phyloP scores from a whole-genome alignment of 2,113 vertebrate species.

The Microcebus lehilahytsara region DNA sequence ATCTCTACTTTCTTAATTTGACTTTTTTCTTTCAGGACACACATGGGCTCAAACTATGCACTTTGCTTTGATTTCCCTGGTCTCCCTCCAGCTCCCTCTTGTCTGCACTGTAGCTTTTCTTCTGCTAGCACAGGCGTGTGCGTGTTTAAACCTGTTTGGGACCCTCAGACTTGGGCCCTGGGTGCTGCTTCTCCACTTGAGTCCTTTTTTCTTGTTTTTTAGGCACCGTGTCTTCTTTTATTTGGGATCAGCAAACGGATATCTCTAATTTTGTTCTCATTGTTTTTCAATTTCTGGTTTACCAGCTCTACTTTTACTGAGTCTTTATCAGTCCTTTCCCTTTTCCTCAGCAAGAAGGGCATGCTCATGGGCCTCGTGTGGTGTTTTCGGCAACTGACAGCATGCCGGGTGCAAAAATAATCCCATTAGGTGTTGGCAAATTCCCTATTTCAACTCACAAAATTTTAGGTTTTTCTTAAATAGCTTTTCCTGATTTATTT shows the following conservation, averaged over 20 bases:
- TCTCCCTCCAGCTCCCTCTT: not conserved
- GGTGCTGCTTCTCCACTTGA: not conserved
- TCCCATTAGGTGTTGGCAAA: not conserved
- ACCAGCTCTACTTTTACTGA: not conserved
- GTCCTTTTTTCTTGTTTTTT: not conserved
- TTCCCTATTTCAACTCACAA: not conserved
- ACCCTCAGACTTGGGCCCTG: not conserved
- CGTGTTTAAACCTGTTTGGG: accelerated
- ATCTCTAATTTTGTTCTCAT: not conserved
- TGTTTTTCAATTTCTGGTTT: not conserved
- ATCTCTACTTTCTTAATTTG: not conserved
- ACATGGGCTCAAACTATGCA: not conserved
- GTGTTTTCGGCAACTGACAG: not conserved
- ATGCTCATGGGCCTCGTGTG: accelerated
- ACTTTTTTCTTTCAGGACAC: not conserved
- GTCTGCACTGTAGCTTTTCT: not conserved
- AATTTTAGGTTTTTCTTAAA: not conserved
- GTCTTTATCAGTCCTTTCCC: not conserved
- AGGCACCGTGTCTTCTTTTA: not conserved
- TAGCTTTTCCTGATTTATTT: not conserved
- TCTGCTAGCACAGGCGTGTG: no score
- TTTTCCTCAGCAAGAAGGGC: not conserved
- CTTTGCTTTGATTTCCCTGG: not conserved
- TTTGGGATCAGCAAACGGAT: not conserved
- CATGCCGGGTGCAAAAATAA: accelerated